Conservation (phyloP, 2,888 invertebrate genomes). For the Patella ulyssiponensis region DNA sequence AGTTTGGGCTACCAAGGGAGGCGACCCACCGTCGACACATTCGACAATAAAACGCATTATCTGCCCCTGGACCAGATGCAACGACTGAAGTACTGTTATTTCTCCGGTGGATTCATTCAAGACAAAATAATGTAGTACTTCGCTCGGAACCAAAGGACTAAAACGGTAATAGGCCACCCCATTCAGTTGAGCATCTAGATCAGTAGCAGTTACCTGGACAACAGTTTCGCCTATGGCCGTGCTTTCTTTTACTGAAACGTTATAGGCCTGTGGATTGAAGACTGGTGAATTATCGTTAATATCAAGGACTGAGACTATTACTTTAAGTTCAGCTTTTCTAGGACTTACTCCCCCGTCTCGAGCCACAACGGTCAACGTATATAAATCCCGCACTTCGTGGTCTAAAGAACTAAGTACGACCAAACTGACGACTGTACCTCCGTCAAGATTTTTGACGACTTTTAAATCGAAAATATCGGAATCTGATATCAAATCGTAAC, state of each 20-base stretch:
- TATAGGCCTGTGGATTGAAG: conserved; percentile 46
- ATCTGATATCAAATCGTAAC: conserved; percentile 43
- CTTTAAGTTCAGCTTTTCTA: conserved; percentile 41
- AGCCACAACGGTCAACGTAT: conserved; percentile 49
- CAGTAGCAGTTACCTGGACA: conserved; percentile 82
- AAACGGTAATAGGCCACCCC: conserved; percentile 74
- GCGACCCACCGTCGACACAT: conserved; percentile 54
- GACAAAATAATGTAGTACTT: conserved; percentile 44
- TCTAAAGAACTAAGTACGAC: conserved; percentile 48
- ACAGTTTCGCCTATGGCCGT: conserved; percentile 39
- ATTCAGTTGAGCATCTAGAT: conserved; percentile 87
- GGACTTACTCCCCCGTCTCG: conserved; percentile 50
- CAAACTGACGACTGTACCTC: conserved; percentile 48
- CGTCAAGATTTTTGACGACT: conserved; percentile 44
- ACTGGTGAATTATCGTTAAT: conserved; percentile 53
- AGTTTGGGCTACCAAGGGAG: conserved; percentile 53
- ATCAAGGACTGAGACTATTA: conserved; percentile 47
- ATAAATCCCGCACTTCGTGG: conserved; percentile 48
- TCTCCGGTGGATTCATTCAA: conserved; percentile 52
- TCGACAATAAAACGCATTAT: conserved; percentile 47
- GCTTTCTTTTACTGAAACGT: conserved; percentile 50
- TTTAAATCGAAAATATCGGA: conserved; percentile 45
- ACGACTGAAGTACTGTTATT: conserved; percentile 49
- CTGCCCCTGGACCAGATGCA: conserved; percentile 51
- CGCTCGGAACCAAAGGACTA: conserved; percentile 44